Conservation (phyloP, 2,113 vertebrate genomes). For the Microtus ochrogaster region DNA sequence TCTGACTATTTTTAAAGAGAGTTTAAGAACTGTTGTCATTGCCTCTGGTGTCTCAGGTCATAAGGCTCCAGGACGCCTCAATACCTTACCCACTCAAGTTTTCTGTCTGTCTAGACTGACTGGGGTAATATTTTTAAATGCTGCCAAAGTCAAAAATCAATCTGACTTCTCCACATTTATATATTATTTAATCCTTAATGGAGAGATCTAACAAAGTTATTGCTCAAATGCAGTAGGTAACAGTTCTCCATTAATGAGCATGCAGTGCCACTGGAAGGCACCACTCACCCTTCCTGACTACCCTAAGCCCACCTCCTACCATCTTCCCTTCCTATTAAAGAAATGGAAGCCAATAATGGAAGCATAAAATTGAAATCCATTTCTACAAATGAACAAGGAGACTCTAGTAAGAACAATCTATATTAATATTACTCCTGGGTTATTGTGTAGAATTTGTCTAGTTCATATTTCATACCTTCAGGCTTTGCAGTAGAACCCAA, state of each 20-base stretch:
- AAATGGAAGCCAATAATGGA: background rate
- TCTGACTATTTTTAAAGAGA: background rate
- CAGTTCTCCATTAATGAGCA: background rate
- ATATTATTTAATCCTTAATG: background rate
- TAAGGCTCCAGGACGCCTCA: background rate
- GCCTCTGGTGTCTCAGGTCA: background rate
- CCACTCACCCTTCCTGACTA: background rate
- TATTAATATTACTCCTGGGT: constrained; percentile 3
- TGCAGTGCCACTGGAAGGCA: background rate
- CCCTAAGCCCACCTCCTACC: background rate
- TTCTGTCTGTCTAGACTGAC: background rate
- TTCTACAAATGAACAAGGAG: background rate
- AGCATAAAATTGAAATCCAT: background rate
- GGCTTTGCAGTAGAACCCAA: background rate
- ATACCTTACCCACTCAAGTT: background rate
- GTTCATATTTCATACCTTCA: background rate
- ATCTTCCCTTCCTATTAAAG: background rate
- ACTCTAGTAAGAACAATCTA: background rate
- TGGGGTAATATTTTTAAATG: background rate
- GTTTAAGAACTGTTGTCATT: background rate
- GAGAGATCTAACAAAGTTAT: background rate
- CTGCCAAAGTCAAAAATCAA: background rate
- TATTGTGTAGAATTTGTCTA: background rate
- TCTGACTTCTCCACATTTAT: background rate
- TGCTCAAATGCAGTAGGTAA: background rate